Conservation (phyloP, 2,113 vertebrate genomes). For the Bolborhynchus lineola region DNA sequence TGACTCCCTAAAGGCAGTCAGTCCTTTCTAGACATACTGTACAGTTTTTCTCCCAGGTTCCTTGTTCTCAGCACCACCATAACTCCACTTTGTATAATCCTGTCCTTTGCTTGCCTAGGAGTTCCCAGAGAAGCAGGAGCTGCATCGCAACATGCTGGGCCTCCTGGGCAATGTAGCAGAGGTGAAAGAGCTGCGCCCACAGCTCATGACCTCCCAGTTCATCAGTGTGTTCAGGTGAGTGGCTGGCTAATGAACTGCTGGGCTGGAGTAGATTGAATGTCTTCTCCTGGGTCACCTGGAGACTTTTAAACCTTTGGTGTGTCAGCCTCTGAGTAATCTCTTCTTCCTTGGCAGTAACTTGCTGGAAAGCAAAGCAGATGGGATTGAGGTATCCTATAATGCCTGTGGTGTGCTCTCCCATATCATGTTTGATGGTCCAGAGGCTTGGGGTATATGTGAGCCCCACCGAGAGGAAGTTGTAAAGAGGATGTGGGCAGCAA, state of each 20-base stretch:
- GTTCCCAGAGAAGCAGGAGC: slow-evolving; percentile 97
- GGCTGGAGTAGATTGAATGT: not conserved
- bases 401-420: slow-evolving; percentile 96
- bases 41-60: not conserved
- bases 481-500: slow-evolving; percentile 94
- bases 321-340: not conserved
- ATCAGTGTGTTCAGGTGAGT: slow-evolving; percentile 93
- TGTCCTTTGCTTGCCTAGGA: slow-evolving; percentile 74
- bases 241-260: not conserved
- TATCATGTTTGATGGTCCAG: slow-evolving; percentile 95
- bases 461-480: slow-evolving; percentile 88
- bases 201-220: slow-evolving; percentile 95
- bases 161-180: slow-evolving; percentile 95
- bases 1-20: not conserved
- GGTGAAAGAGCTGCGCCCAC: slow-evolving; percentile 89
- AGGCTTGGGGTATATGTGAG: slow-evolving; percentile 89
- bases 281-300: not conserved
- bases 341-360: slow-evolving; percentile 79
- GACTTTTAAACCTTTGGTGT: not conserved
- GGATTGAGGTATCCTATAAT: slow-evolving; percentile 97
- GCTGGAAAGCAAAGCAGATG: slow-evolving; percentile 94
- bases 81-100: not conserved
- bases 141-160: slow-evolving; percentile 97
- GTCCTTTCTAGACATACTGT: not conserved
- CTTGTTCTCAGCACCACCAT: not conserved